A percentile compares a stretch with the other conserved stretches of the same genome.
phyloP scores from a whole-genome alignment of 2,888 invertebrate genomes.

The Machimus atricapillus region DNA sequence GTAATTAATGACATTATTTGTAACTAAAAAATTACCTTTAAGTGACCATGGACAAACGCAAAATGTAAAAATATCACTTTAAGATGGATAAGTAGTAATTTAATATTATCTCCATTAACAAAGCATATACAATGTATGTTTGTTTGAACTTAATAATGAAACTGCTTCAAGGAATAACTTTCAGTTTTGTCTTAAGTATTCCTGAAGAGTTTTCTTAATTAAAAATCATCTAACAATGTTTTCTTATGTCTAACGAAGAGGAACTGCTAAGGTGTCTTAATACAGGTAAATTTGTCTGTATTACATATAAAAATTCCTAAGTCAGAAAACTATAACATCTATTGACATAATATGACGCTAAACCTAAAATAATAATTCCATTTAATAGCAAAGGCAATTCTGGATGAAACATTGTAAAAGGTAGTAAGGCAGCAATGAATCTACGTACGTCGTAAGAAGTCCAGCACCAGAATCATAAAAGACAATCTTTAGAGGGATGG shows the following conservation, averaged over 20 bases:
- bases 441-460: neutral
- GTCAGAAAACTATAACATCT: neutral
- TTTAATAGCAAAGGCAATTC: neutral
- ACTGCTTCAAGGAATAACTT: neutral
- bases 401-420: neutral
- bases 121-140: neutral
- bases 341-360: neutral
- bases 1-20: neutral
- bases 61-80: neutral
- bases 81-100: neutral
- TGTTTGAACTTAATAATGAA: neutral
- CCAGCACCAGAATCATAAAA: neutral
- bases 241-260: neutral
- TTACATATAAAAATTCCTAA: no score
- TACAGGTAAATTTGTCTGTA: neutral
- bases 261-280: no score
- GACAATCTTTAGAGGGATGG: neutral
- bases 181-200: neutral
- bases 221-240: neutral
- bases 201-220: neutral
- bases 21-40: no score
- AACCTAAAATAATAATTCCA: neutral
- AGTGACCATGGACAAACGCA: neutral
- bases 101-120: neutral
- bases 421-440: neutral